These are phyloP conservation scores for Venturia canescens DNA, from an alignment of 1,140 invertebrate genomes.

Conservation along the genomic window DNA sequence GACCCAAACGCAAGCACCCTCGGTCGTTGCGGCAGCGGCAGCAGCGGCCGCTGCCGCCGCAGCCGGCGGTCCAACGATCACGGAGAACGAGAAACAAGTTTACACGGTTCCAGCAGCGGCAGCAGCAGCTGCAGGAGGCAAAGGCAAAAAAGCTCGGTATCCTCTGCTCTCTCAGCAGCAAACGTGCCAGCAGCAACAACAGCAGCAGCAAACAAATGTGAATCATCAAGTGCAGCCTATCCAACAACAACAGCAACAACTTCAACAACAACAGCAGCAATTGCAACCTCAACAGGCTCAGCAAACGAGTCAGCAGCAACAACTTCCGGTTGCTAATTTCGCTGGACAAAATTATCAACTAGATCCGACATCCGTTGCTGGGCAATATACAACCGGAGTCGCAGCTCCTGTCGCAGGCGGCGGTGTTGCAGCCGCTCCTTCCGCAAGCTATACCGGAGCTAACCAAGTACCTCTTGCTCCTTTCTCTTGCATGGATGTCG, in stretches of 20 bases:
- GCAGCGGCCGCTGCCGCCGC: conserved; percentile 66
- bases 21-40: conserved; percentile 66
- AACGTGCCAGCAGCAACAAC: conserved; percentile 57
- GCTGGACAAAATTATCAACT: conserved; percentile 70
- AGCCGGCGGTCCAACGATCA: neutral
- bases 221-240: conserved; percentile 67
- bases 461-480: conserved; percentile 76
- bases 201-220: conserved; percentile 32
- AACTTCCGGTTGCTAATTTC: conserved; percentile 62
- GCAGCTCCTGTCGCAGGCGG: conserved; percentile 8
- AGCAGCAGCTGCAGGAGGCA: conserved; percentile 55
- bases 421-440: conserved; percentile 60
- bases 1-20: conserved; percentile 78
- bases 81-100: conserved; percentile 68
- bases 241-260: conserved; percentile 64
- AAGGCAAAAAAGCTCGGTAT: conserved; percentile 72
- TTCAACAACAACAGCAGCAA: conserved; percentile 57
- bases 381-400: conserved; percentile 65
- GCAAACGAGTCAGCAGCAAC: conserved; percentile 60
- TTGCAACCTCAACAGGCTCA: conserved; percentile 53
- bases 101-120: conserved; percentile 64
- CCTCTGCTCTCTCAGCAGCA: conserved; percentile 75
- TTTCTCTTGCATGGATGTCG: conserved; percentile 89
- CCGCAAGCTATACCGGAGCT: conserved; percentile 46
- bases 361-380: conserved; percentile 73